Base-by-base conservation (phyloP, 2,888 invertebrate species). In the Crepidodera aurea region DNA sequence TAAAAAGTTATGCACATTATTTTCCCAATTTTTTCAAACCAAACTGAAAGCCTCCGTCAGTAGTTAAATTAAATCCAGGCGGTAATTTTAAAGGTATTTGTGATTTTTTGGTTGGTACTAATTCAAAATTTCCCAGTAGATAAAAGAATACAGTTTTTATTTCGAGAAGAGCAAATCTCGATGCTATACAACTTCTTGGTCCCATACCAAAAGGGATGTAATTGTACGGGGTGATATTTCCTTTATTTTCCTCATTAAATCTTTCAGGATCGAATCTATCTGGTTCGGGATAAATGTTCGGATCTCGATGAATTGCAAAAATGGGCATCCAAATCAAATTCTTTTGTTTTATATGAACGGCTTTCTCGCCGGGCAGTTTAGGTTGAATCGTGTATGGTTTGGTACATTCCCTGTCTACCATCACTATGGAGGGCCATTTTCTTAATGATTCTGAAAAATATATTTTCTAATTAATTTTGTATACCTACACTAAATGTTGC, bases 171-270 rank as follows among this genome's bases (percentile, higher is more conserved):
- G 75, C 77, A 62, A 77, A 77, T 68, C 76, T 68, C 1, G 69
- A 73, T 2, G 87, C 89, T 54, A 89, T 85, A 68, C 89, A 89
- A 71, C 83, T 86, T 59, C 88, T 82, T 1, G 85, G 87, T 1
- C 89, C 89, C 0, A 86, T 4, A 4, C 78, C 78, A 63, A 78
- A 78, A 1, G 78, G 76, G 5, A 76, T 4, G 37, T 73, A 76
- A 0, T 82, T 77, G 39, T 81, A 82, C 0, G 82, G 81, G 6
- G 78, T 70, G 12, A 84, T 82, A n/a, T 66, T 69, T 5, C 39
- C 7, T 81, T 80, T 85, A 70, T 86, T 87, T 66, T 86, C 84
- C 0, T 85, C 83, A 1, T 80, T 85, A 18, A 71, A 68, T 8
- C 69, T 25, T 55, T 69, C 69, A 12, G 69, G 84, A 70, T 77